Percentiles rank a stretch among this genome's conserved stretches.
Evolutionary conservation across 2,888 invertebrate species (phyloP).

Genomic region (Plagiodera versicolora): DNA sequence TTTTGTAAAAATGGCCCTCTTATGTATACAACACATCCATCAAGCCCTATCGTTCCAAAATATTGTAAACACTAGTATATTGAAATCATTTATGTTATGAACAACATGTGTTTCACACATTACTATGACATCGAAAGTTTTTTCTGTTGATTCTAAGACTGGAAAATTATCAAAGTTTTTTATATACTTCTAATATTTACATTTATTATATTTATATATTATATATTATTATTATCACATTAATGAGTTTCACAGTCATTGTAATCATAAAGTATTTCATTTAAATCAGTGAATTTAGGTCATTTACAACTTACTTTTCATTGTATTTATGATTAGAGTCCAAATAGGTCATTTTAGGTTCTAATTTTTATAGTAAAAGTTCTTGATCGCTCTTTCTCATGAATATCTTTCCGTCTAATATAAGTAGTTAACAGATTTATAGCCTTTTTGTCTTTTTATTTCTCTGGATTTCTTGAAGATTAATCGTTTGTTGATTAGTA

Average conservation of each 20-base stretch:
- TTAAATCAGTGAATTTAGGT: constrained; percentile 11
- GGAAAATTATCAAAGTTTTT: constrained; percentile 17
- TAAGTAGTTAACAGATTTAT: constrained; percentile 12
- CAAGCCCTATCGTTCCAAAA: constrained; percentile 14
- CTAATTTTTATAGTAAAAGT: constrained; percentile 10
- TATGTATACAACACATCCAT: constrained; percentile 15
- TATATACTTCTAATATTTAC: constrained; percentile 13
- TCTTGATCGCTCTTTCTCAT: constrained; percentile 16
- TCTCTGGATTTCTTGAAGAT: constrained; percentile 16
- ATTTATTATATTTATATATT: constrained; percentile 9
- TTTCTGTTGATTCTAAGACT: constrained; percentile 11
- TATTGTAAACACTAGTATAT: constrained; percentile 13
- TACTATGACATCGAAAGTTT: neutral
- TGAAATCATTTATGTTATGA: constrained; percentile 15
- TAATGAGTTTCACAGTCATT: neutral
- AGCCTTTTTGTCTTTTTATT: constrained; percentile 12
- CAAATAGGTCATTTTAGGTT: constrained; percentile 12
- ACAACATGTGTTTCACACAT: constrained; percentile 2
- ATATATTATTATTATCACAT: constrained; percentile 6
- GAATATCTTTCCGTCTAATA: constrained; percentile 13
- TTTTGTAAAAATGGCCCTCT: neutral
- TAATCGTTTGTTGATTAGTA: constrained; percentile 8
- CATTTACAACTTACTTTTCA: neutral
- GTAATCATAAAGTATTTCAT: constrained; percentile 13
- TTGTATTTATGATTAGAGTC: neutral